These are phyloP conservation scores for Sus cebifrons DNA, from an alignment of 2,797 vertebrate genomes.

Conservation along the genomic window DNA sequence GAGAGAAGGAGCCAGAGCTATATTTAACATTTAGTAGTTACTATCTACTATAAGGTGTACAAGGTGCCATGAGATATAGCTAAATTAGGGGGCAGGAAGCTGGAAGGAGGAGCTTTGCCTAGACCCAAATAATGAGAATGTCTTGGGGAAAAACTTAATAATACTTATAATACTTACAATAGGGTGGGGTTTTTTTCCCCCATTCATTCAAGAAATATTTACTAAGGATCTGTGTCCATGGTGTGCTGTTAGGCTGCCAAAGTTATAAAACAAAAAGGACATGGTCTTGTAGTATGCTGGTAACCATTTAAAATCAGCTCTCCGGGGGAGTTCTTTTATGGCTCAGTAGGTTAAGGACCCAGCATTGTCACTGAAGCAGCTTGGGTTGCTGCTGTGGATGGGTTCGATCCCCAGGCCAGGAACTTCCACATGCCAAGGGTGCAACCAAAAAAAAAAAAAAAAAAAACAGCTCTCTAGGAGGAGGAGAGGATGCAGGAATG, in stretches of 20 bases:
- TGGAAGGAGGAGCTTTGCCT: neutral
- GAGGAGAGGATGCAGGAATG: too few species aligned
- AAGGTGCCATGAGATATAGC: neutral
- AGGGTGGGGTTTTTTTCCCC: neutral
- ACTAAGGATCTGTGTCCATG: neutral
- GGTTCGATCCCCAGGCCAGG: too few species aligned
- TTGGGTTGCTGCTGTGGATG: too few species aligned
- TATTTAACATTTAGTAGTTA: neutral
- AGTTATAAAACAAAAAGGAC: neutral
- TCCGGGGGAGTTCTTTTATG: neutral
- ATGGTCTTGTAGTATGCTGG: neutral
- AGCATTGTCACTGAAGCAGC: too few species aligned
- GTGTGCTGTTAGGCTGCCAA: neutral
- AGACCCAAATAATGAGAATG: neutral
- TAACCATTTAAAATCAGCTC: neutral
- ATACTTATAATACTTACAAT: neutral
- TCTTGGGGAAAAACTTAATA: neutral
- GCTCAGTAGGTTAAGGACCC: too few species aligned
- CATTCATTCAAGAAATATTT: slow-evolving; percentile 22
- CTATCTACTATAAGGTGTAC: neutral
- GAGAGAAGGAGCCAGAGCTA: neutral
- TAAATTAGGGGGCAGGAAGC: neutral
- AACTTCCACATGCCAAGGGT: too few species aligned
- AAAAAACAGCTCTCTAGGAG: neutral
- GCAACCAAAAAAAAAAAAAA: too few species aligned